Base-by-base conservation (phyloP, 2,797 vertebrate species). In the Anabacerthia variegaticeps region DNA sequence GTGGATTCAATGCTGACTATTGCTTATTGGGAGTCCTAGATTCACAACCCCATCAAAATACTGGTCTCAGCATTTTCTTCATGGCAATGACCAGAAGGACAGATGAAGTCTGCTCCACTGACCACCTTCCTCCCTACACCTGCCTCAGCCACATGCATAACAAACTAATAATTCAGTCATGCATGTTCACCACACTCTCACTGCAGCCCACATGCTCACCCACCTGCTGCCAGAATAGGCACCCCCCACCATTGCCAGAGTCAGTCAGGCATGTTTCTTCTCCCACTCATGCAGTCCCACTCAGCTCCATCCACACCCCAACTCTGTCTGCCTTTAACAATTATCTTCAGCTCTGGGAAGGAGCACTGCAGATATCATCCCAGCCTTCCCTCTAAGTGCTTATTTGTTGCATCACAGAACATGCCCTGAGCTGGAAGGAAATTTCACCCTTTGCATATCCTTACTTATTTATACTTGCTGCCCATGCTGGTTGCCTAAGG, bases 381-480 rank as follows among this genome's bases (percentile, higher is more conserved):
- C 67, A 85, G 79, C n/a, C 39, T 63, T 92, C 41, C 43, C 37
- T 69, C 80, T 90, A 76, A 90, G 83, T 76, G 88, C 80, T 87
- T 61, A 44, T 73, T 69, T 2, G 0, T 49, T 90, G 46, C 83
- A 79, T 82, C 80, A 87, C 43, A 81, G 73, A 90, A 75, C 56
- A 79, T 79, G 74, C 77, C 52, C 71, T 82, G 63, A 89, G 67
- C 80, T 71, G 74, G 65, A 93, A 95, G 49, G 52, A 82, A 92
- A 91, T 79, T 63, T 82, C 0, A 0, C 63, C 85, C 54, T 92
- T 77, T 90, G 66, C 73, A 78, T 81, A 85, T 74, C 56, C 52
- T 88, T 88, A 69, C 41, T 89, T 93, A 80, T 88, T 95, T 92
- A 91, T 79, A 85, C 54, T 91, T 85, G 58, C 84, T 92, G 65